phyloP scores from a whole-genome alignment of 1,140 invertebrate genomes.

The Phenacoccus solenopsis region DNA sequence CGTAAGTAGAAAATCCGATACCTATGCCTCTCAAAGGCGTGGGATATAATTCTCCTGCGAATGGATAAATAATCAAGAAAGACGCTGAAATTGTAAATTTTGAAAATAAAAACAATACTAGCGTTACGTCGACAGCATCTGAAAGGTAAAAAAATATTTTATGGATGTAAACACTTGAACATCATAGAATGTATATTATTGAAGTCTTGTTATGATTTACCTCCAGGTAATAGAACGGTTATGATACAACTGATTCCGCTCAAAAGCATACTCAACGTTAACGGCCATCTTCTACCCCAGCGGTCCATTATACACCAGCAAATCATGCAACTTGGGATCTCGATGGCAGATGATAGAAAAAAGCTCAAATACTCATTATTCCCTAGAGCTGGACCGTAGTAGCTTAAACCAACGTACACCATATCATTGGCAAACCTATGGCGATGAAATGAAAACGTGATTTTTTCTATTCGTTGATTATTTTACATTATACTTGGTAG shows the following conservation, averaged over 20 bases:
- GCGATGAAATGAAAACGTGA: too few relatives aligned
- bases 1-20: conserved; percentile 77
- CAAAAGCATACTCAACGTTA: conserved; percentile 67
- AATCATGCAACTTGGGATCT: conserved; percentile 69
- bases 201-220: too few relatives aligned
- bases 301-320: conserved; percentile 75
- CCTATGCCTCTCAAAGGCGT: conserved; percentile 72
- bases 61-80: conserved; percentile 81
- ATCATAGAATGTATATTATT: too few relatives aligned
- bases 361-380: conserved; percentile 75
- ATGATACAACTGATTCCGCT: conserved; percentile 68
- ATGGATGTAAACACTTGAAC: background rate
- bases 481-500: too few relatives aligned
- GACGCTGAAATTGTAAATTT: conserved; percentile 83
- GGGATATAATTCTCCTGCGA: conserved; percentile 78
- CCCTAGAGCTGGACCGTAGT: conserved; percentile 72
- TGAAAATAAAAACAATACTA: conserved; percentile 68
- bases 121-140: conserved; percentile 58
- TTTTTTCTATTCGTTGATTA: too few relatives aligned
- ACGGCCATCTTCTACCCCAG: conserved; percentile 68
- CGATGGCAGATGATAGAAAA: conserved; percentile 65
- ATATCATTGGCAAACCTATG: conserved; percentile 54
- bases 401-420: conserved; percentile 74
- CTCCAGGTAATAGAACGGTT: conserved; percentile 59
- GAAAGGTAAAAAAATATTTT: conserved; percentile 31